Evolutionary conservation across 1,140 invertebrate genomes (phyloP), one percentile per base, ranked within the genome.

Genomic region (Leptopilina boulardi): DNA sequence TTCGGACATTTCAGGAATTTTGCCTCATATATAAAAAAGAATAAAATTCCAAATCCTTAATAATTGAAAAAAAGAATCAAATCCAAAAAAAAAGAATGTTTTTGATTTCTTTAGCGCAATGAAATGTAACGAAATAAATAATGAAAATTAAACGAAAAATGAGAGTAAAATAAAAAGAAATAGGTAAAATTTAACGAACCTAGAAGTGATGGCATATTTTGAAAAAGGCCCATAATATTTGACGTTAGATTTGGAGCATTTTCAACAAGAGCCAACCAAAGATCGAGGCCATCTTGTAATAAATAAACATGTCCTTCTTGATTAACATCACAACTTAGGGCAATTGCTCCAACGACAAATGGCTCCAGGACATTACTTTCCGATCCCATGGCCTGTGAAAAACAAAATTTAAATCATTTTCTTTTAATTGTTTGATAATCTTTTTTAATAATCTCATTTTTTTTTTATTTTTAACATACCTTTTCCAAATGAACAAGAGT

Each of bases 271-370:
- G 95, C 94, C 71, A 95, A 91, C 97, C 98, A 99, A 72, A 99
- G 92, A 82, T 97, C 95, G 41, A 99, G 91, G 0, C 96, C 97
- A 91, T 99, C 98, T 90, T 99, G 97, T 79, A 98, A 90, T 54
- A 98, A 92, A 90, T 98, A 98, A 47, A 98, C 94, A 87, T 97
- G 95, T 15, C 94, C 94, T 44, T 94, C 93, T 87, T 97, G 94
- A 75, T 93, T 93, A 0, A 96, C 91, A 86, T 98, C 95, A 1
- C 97, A 97, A 77, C 95, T 95, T 77, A 96, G 91, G 82, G 94
- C 93, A 75, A 99, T 95, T 34, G 97, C 94, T 75, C 93, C 94
- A 75, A 96, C 88, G 38, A 97, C 91, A 85, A 97, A 94, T 59
- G 93, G 93, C 83, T 93, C 93, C 78, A 96, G 88, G 79, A 89